Conservation (phyloP, 2,113 vertebrate genomes). For the Perca schrenkii region DNA sequence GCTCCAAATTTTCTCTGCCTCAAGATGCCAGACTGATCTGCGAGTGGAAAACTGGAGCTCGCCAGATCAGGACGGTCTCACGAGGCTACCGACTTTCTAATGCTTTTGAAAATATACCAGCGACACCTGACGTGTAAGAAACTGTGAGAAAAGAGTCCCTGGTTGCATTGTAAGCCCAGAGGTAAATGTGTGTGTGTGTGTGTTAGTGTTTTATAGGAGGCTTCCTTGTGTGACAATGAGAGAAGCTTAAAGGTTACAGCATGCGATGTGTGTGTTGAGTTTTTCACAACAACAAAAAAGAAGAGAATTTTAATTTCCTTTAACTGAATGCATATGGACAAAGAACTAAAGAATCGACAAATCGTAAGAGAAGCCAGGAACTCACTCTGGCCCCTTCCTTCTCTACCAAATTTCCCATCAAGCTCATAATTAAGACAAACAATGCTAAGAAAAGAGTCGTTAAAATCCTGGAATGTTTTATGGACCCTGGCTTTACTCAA, state of each 20-base stretch:
- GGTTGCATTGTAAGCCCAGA: background rate
- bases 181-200: background rate
- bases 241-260: slow-evolving; percentile 18
- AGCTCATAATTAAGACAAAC: background rate
- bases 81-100: slow-evolving; percentile 19
- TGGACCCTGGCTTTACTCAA: background rate
- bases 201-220: background rate
- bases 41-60: too few relatives aligned
- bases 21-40: too few relatives aligned
- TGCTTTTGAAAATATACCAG: slow-evolving; percentile 9
- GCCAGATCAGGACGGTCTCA: too few relatives aligned
- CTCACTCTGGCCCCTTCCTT: background rate
- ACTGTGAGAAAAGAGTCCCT: background rate
- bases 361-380: background rate
- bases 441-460: background rate
- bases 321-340: background rate
- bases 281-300: background rate
- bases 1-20: too few relatives aligned
- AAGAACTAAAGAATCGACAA: background rate
- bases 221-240: slow-evolving; percentile 8
- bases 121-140: slow-evolving; percentile 22
- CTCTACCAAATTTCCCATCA: background rate
- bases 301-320: background rate
- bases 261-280: slow-evolving; percentile 5
- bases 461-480: background rate